These are phyloP conservation scores for Palloptera scutellata DNA, from an alignment of 2,888 invertebrate species.

Conservation along the genomic window DNA sequence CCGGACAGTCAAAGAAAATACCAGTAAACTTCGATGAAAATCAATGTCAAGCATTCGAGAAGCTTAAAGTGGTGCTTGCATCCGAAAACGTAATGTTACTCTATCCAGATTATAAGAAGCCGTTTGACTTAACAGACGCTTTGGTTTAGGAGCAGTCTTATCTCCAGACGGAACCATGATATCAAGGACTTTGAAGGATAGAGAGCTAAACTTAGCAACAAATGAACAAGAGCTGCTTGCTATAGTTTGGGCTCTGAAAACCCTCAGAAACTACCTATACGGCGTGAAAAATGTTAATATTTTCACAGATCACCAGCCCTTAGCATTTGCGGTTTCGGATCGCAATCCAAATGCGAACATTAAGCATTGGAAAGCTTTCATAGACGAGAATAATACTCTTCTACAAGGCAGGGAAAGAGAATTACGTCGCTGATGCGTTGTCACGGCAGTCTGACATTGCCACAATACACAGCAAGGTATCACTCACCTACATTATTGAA, in stretches of 20 bases:
- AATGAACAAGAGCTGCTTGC: constrained; percentile 21
- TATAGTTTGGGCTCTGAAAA: constrained; percentile 21
- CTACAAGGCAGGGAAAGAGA: constrained; percentile 34
- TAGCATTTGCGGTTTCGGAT: constrained; percentile 39
- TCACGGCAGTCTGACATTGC: constrained; percentile 31
- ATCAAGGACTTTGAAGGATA: constrained; percentile 21
- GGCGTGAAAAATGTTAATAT: constrained; percentile 26
- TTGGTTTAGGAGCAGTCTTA: constrained; percentile 33
- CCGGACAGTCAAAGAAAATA: constrained; percentile 17
- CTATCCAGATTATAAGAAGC: constrained; percentile 35
- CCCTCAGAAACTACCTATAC: constrained; percentile 19
- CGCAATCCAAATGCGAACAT: constrained; percentile 37
- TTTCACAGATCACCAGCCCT: too few relatives aligned
- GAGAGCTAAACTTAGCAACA: constrained; percentile 25
- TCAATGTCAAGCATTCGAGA: constrained; percentile 8
- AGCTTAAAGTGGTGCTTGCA: constrained; percentile 13
- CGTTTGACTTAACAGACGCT: constrained; percentile 42
- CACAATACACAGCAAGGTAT: constrained; percentile 26
- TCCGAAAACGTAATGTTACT: constrained; percentile 32
- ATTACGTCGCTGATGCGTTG: constrained; percentile 32
- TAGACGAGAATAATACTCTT: constrained; percentile 28
- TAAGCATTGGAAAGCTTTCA: constrained; percentile 28
- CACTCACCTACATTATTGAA: constrained; percentile 31
- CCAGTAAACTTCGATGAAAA: constrained; percentile 13
- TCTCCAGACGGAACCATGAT: constrained; percentile 29